Conservation (phyloP, 30 jellyfish, hydroid and myxozoan genomes). For the Aurelia coerulea region DNA sequence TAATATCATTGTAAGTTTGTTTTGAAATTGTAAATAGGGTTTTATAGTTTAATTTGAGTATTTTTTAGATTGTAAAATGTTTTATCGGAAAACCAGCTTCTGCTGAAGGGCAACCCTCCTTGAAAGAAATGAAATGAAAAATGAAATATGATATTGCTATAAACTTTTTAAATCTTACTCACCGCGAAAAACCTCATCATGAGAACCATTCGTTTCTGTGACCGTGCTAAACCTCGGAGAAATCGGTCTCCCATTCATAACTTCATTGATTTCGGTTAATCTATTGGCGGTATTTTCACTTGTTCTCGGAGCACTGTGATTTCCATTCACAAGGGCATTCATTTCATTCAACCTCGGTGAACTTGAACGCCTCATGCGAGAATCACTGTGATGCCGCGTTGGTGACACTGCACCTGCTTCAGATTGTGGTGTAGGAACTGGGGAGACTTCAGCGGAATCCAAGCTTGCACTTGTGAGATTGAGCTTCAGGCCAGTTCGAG, state of each 20-base stretch:
- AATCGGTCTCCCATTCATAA: not conserved
- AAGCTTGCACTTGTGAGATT: conserved; percentile 22
- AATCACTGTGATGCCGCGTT: conserved; percentile 6
- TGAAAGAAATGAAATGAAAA: too few species aligned
- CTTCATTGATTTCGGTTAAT: not conserved
- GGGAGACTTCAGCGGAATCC: conserved; percentile 11
- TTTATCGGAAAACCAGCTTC: too few species aligned
- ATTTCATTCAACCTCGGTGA: conserved; percentile 52
- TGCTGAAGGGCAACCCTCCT: too few species aligned
- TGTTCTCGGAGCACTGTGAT: not conserved
- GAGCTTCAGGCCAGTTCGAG: conserved; percentile 22
- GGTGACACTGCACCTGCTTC: conserved; percentile 33
- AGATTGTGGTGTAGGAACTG: not conserved
- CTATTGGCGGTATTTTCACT: not conserved
- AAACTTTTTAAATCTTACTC: not conserved
- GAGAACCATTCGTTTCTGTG: not conserved
- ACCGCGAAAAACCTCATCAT: not conserved
- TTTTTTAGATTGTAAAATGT: too few species aligned
- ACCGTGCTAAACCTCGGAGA: conserved; percentile 13
- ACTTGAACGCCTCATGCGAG: not conserved
- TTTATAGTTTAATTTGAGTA: too few species aligned
- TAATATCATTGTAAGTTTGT: too few species aligned
- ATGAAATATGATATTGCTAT: not conserved
- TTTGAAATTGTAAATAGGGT: too few species aligned
- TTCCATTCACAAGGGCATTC: conserved; percentile 20